A percentile compares a stretch with the other conserved stretches of the same genome.
phyloP scores from a whole-genome alignment of 2,888 invertebrate genomes.

The Deroplatys truncata region DNA sequence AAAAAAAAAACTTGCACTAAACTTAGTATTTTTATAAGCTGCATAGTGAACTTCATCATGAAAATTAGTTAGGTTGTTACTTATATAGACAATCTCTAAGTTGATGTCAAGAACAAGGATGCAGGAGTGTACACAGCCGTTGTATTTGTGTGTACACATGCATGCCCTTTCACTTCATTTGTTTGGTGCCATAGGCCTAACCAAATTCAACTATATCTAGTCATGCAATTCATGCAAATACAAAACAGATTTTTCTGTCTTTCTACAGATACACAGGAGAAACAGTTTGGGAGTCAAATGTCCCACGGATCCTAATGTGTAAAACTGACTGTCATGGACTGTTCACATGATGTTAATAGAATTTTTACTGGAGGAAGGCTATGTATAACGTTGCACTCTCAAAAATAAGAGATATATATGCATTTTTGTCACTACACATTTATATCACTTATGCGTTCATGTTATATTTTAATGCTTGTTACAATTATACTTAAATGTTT shows the following conservation, averaged over 20 bases:
- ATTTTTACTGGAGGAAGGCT: constrained; percentile 13
- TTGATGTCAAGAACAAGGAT: not conserved
- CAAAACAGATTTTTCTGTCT: not conserved
- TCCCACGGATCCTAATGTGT: constrained; percentile 17
- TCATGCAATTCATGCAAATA: not conserved
- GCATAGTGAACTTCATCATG: not conserved
- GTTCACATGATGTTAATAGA: constrained; percentile 22
- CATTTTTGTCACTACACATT: not conserved
- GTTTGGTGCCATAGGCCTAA: not conserved
- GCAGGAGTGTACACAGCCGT: not conserved
- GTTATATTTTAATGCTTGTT: not conserved
- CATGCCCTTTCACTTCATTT: not conserved
- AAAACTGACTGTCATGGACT: constrained; percentile 16
- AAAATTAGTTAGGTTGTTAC: not conserved
- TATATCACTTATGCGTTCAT: not conserved
- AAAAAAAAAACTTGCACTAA: not conserved
- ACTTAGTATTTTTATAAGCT: not conserved
- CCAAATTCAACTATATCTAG: not conserved
- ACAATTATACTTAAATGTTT: not conserved
- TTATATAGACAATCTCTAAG: not conserved
- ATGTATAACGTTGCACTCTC: not conserved
- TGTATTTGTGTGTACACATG: not conserved
- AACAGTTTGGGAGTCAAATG: constrained; percentile 1
- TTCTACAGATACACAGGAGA: not conserved
- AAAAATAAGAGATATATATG: not conserved